Evolutionary conservation across 2,797 vertebrate species (phyloP).

Genomic region (Alectoris magna): DNA sequence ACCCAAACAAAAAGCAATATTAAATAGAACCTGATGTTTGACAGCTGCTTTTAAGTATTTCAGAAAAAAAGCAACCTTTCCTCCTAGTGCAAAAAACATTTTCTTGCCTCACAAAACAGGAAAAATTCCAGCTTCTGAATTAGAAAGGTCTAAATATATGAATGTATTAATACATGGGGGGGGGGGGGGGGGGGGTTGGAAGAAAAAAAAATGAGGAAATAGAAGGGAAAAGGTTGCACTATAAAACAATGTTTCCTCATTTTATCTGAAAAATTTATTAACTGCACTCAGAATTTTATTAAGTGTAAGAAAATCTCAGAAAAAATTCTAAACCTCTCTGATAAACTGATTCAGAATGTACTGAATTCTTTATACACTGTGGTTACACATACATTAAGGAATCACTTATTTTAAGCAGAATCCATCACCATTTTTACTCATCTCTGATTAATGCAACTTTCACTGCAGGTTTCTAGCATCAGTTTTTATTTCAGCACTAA

Average conservation of each 20-base stretch:
- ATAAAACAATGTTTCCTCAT: not conserved
- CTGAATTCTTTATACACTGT: not conserved
- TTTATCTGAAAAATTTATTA: not conserved
- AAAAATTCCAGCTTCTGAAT: not conserved
- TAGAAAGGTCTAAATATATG: not conserved
- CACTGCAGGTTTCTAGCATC: not conserved
- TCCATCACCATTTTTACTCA: not conserved
- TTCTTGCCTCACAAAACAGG: not conserved
- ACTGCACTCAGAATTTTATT: not conserved
- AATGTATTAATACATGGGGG: not conserved
- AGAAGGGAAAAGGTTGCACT: not conserved
- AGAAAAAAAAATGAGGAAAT: not conserved
- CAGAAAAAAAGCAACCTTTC: not conserved
- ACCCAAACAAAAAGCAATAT: not conserved
- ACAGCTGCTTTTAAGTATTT: slow-evolving; percentile 19
- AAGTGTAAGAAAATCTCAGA: not conserved
- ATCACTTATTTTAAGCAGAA: not conserved
- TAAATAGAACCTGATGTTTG: not conserved
- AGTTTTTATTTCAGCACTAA: not conserved
- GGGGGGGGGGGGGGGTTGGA: no score
- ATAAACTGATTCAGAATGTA: not conserved
- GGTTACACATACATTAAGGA: not conserved
- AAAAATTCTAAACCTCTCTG: not conserved
- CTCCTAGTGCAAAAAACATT: slow-evolving; percentile 35
- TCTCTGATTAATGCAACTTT: not conserved